Base-by-base conservation (phyloP, 1,140 invertebrate species). In the Varroa destructor region DNA sequence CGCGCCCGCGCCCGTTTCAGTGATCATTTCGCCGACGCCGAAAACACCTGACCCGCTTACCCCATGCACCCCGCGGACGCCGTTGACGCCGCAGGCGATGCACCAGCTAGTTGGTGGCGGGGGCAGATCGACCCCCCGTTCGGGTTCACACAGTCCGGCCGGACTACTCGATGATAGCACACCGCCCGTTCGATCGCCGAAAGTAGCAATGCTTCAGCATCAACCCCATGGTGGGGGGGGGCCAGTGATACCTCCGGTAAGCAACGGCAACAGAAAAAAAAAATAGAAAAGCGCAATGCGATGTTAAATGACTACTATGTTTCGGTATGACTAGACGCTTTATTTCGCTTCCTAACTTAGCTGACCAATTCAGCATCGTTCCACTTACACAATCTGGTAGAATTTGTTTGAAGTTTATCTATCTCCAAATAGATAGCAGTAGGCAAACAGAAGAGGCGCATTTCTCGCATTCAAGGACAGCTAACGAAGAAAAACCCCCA, bases 21-120 rank as follows among this genome's bases (percentile, higher is more conserved):
- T 67, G 61, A 67, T 67, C 61, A 67, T 67, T 14, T 43, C 40
- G 40, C 61, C 61, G 12, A 67, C 61, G 5, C 61, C 61, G 61
- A 67, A 67, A 67, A 67, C 61, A 37, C 61, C 61, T 3, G 61
- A 67, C 40, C 61, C 40, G 61, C 61, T 43, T 8, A 67, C 61
- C 12, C 61, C 61, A 37, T 46, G 61, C 8, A 67, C 61, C 14
- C 61, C 61, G 14, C 46, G 12, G 40, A 67, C 61, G 37, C 61
- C 61, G 61, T 37, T 12, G 2, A 67, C 61, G 61, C 61, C 61
- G 10, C 61, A 67, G 61, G 61, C 12, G 14, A 40, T 67, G 61
- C 46, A 40, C 12, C 40, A 46, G 14, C 10, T 40, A 2, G 14
- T 40, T 67, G 61, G 61, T 5, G 25, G 25, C 12, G 61, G 61